A percentile compares a stretch with the other conserved stretches of the same genome.
Evolutionary conservation across 2,113 vertebrate species (phyloP).

Genomic region (Eulemur rufifrons): DNA sequence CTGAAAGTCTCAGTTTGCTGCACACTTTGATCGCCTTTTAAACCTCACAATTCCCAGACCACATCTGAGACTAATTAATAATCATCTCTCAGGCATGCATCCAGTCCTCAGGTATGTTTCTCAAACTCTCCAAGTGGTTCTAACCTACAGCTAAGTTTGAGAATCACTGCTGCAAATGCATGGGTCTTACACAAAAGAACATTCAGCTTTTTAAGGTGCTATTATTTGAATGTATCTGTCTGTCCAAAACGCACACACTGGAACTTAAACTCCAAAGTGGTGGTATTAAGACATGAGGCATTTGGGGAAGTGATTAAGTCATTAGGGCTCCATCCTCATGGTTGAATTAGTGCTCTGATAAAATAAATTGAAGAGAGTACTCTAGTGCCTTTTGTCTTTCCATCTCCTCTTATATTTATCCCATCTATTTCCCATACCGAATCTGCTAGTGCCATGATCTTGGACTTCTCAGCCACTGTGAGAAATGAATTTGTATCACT

Average conservation of each 20-base stretch:
- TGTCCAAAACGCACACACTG: neutral
- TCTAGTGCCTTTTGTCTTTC: neutral
- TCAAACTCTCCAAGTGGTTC: neutral
- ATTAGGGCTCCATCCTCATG: neutral
- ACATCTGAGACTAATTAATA: neutral
- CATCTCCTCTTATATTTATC: neutral
- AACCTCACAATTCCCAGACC: neutral
- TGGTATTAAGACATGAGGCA: neutral
- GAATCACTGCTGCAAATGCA: neutral
- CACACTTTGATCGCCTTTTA: rapidly evolving
- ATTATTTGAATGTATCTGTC: neutral
- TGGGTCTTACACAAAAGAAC: neutral
- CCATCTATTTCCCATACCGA: too few species aligned
- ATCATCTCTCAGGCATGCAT: too few species aligned
- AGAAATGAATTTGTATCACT: neutral
- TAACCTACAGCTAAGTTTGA: neutral
- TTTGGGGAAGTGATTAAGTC: neutral
- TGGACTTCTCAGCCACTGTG: neutral
- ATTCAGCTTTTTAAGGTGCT: neutral
- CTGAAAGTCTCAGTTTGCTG: neutral
- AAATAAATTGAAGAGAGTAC: neutral
- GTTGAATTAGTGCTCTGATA: neutral
- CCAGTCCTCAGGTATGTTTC: neutral
- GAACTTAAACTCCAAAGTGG: neutral
- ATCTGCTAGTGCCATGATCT: neutral